Evolutionary conservation across 1,140 invertebrate species (phyloP), one percentile per base, ranked within the genome.

Genomic region (Hestina assimilis): DNA sequence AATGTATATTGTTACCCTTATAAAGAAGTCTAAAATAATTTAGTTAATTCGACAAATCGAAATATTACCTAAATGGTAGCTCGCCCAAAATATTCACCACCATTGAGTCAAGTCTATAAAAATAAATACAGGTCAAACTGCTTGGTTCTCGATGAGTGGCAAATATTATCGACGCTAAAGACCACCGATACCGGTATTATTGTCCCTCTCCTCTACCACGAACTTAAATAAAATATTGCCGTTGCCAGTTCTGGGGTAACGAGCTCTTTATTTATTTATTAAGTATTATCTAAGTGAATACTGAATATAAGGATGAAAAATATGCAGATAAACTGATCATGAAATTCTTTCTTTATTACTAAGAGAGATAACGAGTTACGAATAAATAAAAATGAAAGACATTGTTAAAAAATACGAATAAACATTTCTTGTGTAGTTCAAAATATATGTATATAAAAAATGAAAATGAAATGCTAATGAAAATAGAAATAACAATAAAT

Each of bases 41-140:
- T 11, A 9, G 15, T 38, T 11, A 8, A 19, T 7, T 4, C 8
- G 33, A 38, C 15, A 38, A n/a, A 38, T 17, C 33, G 0, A 8
- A 38, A 17, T 19, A 17, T 19, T 14, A 1, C 9, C 19, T 19
- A 38, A 38, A 38, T 1, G 33, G 33, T 20, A 38, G 33, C 33
- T 17, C 15, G 15, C 19, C 33, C n/a, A 17, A 38, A 26, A 23
- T 21, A 19, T 33, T 40, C 46, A 24, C 48, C 29, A 23, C 45
- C 17, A 7, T 8, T 6, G 40, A 21, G 26, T 8, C 31, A 3
- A 46, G 41, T 41, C 41, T 38, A n/a, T 31, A 51, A 51, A 51
- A 59, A 59, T 59, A 59, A 59, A 59, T 59, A 59, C 56, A 59
- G 21, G 29, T 59, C 40, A 43, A 31, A 28, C 38, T 31, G 41